These are phyloP conservation scores for Erpobdella octoculata DNA, from an alignment of 2,888 invertebrate genomes.

Conservation along the genomic window DNA sequence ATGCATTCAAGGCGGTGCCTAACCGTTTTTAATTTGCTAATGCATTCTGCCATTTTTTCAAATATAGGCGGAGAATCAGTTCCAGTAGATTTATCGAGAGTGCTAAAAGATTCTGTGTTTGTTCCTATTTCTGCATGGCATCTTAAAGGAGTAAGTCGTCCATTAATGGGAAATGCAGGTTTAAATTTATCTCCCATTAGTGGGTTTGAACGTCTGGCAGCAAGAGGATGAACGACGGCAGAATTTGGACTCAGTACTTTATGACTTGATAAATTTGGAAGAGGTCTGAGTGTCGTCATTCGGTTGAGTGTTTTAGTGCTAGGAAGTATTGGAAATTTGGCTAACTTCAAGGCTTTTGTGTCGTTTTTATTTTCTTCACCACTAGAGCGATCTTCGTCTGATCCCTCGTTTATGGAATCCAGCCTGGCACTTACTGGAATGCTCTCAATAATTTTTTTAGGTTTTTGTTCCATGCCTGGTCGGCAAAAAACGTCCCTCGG, in stretches of 20 bases:
- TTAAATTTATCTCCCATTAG: background rate
- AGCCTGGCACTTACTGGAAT: slow-evolving; percentile 29
- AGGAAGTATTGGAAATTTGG: background rate
- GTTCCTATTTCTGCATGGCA: slow-evolving; percentile 36
- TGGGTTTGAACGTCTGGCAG: background rate
- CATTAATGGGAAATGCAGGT: too few species aligned
- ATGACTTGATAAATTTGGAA: background rate
- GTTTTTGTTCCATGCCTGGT: slow-evolving; percentile 27
- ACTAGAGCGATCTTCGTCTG: slow-evolving; percentile 29
- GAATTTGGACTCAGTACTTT: background rate
- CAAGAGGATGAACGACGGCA: slow-evolving; percentile 10
- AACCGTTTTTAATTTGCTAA: slow-evolving; percentile 47
- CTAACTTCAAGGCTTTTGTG: background rate
- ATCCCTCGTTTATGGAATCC: slow-evolving; percentile 33
- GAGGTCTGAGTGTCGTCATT: background rate
- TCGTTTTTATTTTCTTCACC: slow-evolving; percentile 20
- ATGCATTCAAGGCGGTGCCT: slow-evolving; percentile 42
- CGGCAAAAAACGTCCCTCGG: slow-evolving; percentile 35
- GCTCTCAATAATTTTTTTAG: slow-evolving; percentile 12
- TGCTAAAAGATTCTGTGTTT: slow-evolving; percentile 31
- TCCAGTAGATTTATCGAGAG: slow-evolving; percentile 33
- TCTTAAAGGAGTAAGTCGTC: background rate
- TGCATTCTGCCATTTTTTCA: slow-evolving; percentile 48
- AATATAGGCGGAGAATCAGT: slow-evolving; percentile 38
- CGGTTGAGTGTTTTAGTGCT: background rate